phyloP scores from a whole-genome alignment of 1,140 invertebrate genomes.

The Cardiocondyla obscurior region DNA sequence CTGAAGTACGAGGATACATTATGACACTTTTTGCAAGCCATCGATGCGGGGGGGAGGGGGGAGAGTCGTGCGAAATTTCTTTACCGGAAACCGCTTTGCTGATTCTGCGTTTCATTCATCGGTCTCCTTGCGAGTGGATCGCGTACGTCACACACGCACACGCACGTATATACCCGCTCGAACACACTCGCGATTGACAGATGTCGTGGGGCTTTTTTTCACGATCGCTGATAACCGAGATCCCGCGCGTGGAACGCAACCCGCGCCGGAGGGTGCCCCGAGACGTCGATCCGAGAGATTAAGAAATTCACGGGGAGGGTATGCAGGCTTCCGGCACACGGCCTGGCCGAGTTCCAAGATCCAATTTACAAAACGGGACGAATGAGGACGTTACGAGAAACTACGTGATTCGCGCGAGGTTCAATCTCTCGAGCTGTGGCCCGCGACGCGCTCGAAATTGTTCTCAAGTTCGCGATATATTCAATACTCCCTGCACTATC shows the following conservation, averaged over 20 bases:
- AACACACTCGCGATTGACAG: neutral
- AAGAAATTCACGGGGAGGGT: constrained; percentile 13
- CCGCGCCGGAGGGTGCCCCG: neutral
- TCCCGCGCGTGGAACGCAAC: constrained; percentile 29
- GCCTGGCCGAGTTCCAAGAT: constrained; percentile 24
- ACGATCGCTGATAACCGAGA: neutral
- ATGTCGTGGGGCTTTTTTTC: neutral
- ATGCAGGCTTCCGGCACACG: neutral
- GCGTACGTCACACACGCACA: neutral
- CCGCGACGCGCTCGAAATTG: neutral
- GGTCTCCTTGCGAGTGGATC: neutral
- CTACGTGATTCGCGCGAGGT: neutral
- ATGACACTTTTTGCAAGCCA: constrained; percentile 57
- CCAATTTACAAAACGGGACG: constrained; percentile 22
- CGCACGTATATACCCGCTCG: no score
- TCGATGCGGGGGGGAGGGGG: constrained; percentile 24
- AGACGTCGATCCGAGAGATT: constrained; percentile 6
- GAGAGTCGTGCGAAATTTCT: constrained; percentile 18
- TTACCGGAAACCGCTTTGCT: neutral
- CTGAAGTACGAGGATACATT: constrained; percentile 57
- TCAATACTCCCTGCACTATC: neutral
- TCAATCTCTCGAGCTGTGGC: neutral
- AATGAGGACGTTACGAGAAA: neutral
- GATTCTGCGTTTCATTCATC: constrained; percentile 15
- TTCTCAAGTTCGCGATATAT: neutral